These are phyloP conservation scores for Hypomecis punctinalis DNA, from an alignment of 2,888 invertebrate species.

Conservation along the genomic window DNA sequence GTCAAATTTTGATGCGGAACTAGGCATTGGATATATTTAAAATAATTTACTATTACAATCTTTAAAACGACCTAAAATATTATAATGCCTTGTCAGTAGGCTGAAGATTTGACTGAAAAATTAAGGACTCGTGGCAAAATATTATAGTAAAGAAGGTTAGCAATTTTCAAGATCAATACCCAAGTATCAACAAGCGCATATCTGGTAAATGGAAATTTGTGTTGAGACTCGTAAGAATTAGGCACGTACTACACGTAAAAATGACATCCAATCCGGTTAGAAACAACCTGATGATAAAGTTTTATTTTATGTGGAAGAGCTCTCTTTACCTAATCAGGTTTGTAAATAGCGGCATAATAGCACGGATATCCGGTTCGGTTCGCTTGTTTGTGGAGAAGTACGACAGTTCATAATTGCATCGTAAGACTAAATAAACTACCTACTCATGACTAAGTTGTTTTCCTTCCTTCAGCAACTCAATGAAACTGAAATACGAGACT, in stretches of 20 bases:
- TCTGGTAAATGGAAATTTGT: constrained; percentile 14
- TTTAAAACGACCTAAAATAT: too few relatives aligned
- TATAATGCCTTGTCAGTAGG: too few relatives aligned
- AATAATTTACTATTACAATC: too few relatives aligned
- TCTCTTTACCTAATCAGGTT: constrained; percentile 10
- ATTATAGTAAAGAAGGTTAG: too few relatives aligned
- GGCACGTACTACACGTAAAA: background rate
- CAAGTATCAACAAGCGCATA: too few relatives aligned
- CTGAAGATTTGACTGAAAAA: too few relatives aligned
- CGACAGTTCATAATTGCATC: constrained; percentile 18
- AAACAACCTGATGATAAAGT: constrained; percentile 7
- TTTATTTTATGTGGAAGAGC: constrained; percentile 9
- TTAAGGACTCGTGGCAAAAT: too few relatives aligned
- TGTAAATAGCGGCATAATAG: constrained; percentile 22
- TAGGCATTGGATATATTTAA: too few relatives aligned
- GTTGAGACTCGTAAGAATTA: constrained; percentile 11
- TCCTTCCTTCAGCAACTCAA: constrained; percentile 44
- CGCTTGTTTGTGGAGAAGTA: constrained; percentile 44
- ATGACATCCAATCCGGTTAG: constrained; percentile 5
- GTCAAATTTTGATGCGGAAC: too few relatives aligned
- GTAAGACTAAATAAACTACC: constrained; percentile 35
- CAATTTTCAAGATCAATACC: too few relatives aligned
- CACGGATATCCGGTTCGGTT: constrained; percentile 55
- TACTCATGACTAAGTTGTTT: constrained; percentile 44
- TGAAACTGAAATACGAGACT: constrained; percentile 43